Conservation (phyloP, 2,797 vertebrate species). For the Loris lydekkerianus region DNA sequence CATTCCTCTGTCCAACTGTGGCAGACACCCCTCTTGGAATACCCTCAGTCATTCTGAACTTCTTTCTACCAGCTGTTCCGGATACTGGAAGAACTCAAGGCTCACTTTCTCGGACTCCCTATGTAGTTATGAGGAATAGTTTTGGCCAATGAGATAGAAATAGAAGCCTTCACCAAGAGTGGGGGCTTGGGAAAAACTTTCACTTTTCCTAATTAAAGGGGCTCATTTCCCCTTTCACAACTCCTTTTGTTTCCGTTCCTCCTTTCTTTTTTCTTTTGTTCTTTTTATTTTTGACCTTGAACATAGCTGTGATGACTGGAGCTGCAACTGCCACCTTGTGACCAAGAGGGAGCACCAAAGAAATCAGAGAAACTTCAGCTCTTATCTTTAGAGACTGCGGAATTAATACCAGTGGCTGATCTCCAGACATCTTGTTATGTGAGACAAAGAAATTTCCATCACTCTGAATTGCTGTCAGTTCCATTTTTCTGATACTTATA, state of each 20-base stretch:
- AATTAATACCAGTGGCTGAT: neutral
- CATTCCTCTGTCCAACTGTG: neutral
- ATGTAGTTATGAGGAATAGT: neutral
- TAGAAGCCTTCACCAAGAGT: neutral
- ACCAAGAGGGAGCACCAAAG: neutral
- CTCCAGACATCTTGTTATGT: neutral
- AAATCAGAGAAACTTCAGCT: neutral
- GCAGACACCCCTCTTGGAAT: neutral
- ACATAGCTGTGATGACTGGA: neutral
- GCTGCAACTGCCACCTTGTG: neutral
- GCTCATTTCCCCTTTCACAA: neutral
- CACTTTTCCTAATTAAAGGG: slow-evolving; percentile 2
- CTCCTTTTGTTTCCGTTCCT: neutral
- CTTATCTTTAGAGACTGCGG: neutral
- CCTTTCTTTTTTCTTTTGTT: neutral
- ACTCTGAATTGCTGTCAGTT: neutral
- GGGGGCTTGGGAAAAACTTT: neutral
- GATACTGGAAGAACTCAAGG: neutral
- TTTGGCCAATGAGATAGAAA: neutral
- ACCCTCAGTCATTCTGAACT: neutral
- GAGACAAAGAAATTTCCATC: neutral
- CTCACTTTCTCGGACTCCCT: neutral
- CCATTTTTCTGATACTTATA: slow-evolving; percentile 1
- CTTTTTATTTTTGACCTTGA: neutral
- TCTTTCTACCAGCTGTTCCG: neutral